phyloP scores from a whole-genome alignment of 2,113 vertebrate genomes.

The Salvator merianae region DNA sequence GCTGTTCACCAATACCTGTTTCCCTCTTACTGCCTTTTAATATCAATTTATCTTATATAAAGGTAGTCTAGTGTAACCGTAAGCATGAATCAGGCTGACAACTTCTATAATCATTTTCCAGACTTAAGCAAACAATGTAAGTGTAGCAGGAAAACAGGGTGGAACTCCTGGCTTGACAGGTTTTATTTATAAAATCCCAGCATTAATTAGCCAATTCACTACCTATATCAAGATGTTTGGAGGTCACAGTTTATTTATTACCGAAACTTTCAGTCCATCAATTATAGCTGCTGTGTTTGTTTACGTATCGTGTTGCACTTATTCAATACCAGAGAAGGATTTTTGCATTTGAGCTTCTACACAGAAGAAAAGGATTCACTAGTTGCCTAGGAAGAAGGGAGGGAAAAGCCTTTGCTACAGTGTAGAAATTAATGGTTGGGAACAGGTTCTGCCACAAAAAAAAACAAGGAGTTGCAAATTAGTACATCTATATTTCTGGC shows the following conservation, averaged over 20 bases:
- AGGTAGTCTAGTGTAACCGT: background rate
- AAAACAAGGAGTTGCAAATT: conserved; percentile 45
- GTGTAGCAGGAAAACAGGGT: background rate
- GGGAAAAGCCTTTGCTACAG: conserved; percentile 13
- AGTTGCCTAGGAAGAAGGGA: conserved; percentile 1
- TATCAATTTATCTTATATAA: background rate
- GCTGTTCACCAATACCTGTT: background rate
- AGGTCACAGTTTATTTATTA: fast-evolving
- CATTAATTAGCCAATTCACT: background rate
- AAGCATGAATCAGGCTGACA: background rate
- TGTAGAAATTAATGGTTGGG: conserved; percentile 44
- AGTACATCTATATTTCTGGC: conserved; percentile 13
- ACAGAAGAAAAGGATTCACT: background rate
- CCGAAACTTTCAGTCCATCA: background rate
- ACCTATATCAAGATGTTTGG: background rate
- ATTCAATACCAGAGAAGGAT: background rate
- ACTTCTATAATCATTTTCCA: background rate
- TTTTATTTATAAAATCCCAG: fast-evolving
- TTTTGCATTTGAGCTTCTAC: background rate
- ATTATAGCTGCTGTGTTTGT: background rate
- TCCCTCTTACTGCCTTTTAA: background rate
- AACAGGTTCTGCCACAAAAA: conserved; percentile 39
- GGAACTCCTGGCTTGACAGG: background rate
- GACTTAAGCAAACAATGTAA: background rate
- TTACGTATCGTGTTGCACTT: background rate